Evolutionary conservation across 1,140 invertebrate genomes (phyloP).

Genomic region (Melitaea cinxia): DNA sequence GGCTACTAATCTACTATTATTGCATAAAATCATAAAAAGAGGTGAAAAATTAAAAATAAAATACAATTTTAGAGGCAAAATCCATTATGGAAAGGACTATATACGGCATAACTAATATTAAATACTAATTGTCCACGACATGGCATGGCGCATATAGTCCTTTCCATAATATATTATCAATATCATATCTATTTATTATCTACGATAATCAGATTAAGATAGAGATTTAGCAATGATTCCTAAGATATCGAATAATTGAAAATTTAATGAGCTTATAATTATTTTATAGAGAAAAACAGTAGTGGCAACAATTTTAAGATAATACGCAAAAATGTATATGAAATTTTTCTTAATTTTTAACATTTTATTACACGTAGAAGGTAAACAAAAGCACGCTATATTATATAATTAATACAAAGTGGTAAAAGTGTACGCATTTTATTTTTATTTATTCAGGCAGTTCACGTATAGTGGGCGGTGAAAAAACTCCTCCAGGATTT

Average conservation of each 20-base stretch:
- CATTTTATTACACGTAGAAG: conserved; percentile 5
- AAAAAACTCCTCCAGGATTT: conserved; percentile 49
- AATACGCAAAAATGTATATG: neutral
- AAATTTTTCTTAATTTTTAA: conserved; percentile 14
- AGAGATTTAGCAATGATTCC: conserved; percentile 12
- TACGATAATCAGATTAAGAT: conserved; percentile 3
- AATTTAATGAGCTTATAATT: conserved; percentile 11
- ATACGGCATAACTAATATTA: too few relatives aligned
- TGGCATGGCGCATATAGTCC: neutral
- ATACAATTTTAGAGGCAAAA: too few relatives aligned
- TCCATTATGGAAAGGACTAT: too few relatives aligned
- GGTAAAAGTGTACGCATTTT: neutral
- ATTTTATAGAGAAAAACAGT: conserved; percentile 9
- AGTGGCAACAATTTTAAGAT: neutral
- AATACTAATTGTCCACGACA: too few relatives aligned
- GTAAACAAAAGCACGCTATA: neutral
- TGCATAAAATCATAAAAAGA: too few relatives aligned
- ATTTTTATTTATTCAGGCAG: conserved; percentile 14
- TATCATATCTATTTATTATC: conserved; percentile 11
- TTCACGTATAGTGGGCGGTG: conserved; percentile 57
- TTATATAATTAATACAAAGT: too few relatives aligned
- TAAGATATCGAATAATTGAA: conserved; percentile 8
- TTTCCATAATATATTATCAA: neutral
- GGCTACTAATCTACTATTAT: too few relatives aligned
- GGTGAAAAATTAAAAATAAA: too few relatives aligned